phyloP scores from a whole-genome alignment of 1,140 invertebrate genomes.

The Ridgeia piscesae region DNA sequence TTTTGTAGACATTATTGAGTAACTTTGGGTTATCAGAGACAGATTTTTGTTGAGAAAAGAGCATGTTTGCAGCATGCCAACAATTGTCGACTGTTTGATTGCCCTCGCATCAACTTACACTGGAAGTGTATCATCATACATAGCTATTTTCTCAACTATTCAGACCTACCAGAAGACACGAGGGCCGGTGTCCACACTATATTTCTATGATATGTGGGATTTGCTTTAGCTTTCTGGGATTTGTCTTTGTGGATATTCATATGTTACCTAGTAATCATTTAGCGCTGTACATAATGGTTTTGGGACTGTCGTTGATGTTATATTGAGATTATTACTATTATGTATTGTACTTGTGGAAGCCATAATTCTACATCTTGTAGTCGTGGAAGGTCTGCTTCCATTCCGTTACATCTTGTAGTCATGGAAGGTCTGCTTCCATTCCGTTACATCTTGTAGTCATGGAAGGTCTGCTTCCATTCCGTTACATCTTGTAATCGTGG shows the following conservation, averaged over 20 bases:
- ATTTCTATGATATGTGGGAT: conserved; percentile 6
- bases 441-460: not conserved
- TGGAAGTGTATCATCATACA: not conserved
- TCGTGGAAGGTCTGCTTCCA: not conserved
- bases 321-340: not conserved
- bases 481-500: not conserved
- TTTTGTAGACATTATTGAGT: not conserved
- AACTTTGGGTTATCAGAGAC: not conserved
- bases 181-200: not conserved
- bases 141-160: not conserved
- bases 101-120: not conserved
- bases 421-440: not conserved
- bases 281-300: not conserved
- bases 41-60: not conserved
- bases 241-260: not conserved
- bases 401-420: not conserved
- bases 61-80: not conserved
- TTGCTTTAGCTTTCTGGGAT: not conserved
- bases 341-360: not conserved
- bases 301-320: not conserved
- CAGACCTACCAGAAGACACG: not conserved
- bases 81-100: not conserved
- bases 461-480: not conserved
- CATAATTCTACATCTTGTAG: not conserved
- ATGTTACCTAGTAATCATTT: not conserved